These are phyloP conservation scores for Chionodraco myersi DNA, from an alignment of 2,113 vertebrate genomes.

Conservation along the genomic window DNA sequence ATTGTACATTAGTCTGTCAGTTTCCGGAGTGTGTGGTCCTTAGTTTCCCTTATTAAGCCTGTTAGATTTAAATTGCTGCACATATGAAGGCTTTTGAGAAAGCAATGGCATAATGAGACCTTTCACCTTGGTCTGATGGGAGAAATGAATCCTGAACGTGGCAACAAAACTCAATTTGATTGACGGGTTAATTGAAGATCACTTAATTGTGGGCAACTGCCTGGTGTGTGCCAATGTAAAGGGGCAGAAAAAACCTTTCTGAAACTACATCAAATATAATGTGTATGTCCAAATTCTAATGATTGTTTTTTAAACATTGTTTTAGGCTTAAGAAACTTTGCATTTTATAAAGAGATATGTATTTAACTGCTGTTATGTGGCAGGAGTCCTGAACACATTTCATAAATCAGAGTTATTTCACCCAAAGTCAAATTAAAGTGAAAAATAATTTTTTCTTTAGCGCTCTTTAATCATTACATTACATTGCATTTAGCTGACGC, in stretches of 20 bases:
- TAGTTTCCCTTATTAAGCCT: slow-evolving; percentile 53
- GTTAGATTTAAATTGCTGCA: slow-evolving; percentile 52
- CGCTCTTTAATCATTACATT: neutral
- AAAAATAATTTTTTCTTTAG: neutral
- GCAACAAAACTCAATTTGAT: slow-evolving; percentile 40
- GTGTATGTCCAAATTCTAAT: neutral
- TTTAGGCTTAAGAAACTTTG: neutral
- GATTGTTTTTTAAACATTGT: neutral
- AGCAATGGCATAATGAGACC: slow-evolving; percentile 71
- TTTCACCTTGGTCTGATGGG: slow-evolving; percentile 61
- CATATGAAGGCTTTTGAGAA: slow-evolving; percentile 57
- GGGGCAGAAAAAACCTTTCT: neutral
- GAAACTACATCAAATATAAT: neutral
- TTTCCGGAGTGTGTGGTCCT: slow-evolving; percentile 34
- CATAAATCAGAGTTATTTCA: neutral
- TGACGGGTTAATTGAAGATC: slow-evolving; percentile 55
- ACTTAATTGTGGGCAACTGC: slow-evolving; percentile 1
- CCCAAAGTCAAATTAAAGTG: neutral
- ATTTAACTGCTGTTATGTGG: neutral
- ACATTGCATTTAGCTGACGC: too few relatives aligned
- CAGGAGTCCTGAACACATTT: neutral
- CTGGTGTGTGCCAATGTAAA: neutral
- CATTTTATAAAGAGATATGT: neutral
- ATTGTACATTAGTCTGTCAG: slow-evolving; percentile 55
- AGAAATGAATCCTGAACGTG: slow-evolving; percentile 44